Conservation (phyloP, 2,888 invertebrate species). For the Pandemis cinnamomeana region DNA sequence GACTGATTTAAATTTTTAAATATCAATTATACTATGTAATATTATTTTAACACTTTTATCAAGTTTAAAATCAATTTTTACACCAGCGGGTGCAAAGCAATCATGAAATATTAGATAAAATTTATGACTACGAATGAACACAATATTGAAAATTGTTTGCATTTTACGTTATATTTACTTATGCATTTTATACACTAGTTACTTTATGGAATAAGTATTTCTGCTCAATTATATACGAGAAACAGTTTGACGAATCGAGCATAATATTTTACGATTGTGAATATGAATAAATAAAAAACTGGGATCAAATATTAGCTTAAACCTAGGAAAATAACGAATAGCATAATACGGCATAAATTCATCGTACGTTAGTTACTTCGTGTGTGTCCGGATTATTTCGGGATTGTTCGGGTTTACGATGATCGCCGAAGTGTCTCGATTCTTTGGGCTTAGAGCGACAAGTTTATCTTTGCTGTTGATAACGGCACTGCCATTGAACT, state of each 20-base stretch:
- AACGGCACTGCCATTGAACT: not conserved
- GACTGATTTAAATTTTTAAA: slow-evolving; percentile 7
- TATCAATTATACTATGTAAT: slow-evolving; percentile 2
- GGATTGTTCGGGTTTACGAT: not conserved
- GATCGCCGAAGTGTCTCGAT: slow-evolving; percentile 2
- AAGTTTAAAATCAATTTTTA: slow-evolving; percentile 31
- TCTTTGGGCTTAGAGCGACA: slow-evolving; percentile 11
- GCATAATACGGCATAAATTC: slow-evolving; percentile 8
- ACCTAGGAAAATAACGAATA: slow-evolving; percentile 13
- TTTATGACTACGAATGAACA: slow-evolving; percentile 45
- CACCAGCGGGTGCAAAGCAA: slow-evolving; percentile 47
- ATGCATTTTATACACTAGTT: slow-evolving; percentile 61
- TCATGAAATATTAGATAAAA: slow-evolving; percentile 45
- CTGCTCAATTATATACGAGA: slow-evolving; percentile 62
- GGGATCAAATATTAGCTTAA: slow-evolving; percentile 37
- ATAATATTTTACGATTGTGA: slow-evolving; percentile 35
- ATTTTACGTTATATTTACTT: slow-evolving; percentile 50
- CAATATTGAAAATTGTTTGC: slow-evolving; percentile 53
- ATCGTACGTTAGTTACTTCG: not conserved
- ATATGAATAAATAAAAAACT: slow-evolving; percentile 30
- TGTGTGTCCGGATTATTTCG: slow-evolving; percentile 11
- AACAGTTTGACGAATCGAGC: slow-evolving; percentile 43
- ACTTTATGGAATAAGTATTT: slow-evolving; percentile 52
- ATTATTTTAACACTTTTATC: slow-evolving; percentile 11
- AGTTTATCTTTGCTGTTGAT: slow-evolving; percentile 4